A percentile compares a stretch with the other conserved stretches of the same genome.
Conservation (phyloP, 2,113 vertebrate species). For the Gallinago undulata region DNA sequence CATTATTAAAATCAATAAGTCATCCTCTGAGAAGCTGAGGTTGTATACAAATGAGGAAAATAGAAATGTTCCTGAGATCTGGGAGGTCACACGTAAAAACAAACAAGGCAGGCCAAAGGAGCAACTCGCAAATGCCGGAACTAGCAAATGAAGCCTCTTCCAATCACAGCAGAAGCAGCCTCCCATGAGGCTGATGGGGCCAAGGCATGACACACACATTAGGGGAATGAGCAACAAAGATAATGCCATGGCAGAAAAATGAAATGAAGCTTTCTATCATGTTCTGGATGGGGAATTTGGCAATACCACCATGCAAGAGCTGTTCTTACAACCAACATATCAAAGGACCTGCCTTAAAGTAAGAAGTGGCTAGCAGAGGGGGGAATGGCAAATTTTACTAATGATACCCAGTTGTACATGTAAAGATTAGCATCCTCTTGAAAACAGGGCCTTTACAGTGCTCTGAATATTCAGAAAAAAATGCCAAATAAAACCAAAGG, state of each 20-base stretch:
- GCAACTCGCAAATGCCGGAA: not conserved
- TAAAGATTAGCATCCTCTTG: not conserved
- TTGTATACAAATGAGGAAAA: conserved; percentile 1
- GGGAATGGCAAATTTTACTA: not conserved
- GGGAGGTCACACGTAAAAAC: conserved; percentile 8
- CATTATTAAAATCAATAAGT: conserved; percentile 66
- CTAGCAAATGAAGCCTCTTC: not conserved
- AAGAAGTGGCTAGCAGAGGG: not conserved
- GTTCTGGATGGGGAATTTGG: not conserved
- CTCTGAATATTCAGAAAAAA: not conserved
- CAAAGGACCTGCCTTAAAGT: not conserved
- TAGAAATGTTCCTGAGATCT: conserved; percentile 1
- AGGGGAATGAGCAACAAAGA: not conserved
- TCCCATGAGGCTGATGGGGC: not conserved
- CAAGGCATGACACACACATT: not conserved
- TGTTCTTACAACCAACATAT: not conserved
- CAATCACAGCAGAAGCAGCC: not conserved
- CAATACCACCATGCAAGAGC: not conserved
- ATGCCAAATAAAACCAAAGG: not conserved
- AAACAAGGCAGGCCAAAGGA: conserved; percentile 24
- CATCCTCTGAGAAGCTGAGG: conserved; percentile 37
- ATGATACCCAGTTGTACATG: not conserved
- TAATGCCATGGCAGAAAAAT: not conserved
- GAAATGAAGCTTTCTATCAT: fast-evolving
- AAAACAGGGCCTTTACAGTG: not conserved